Base-by-base conservation (phyloP, 2,113 vertebrate genomes). In the Ahaetulla prasina region DNA sequence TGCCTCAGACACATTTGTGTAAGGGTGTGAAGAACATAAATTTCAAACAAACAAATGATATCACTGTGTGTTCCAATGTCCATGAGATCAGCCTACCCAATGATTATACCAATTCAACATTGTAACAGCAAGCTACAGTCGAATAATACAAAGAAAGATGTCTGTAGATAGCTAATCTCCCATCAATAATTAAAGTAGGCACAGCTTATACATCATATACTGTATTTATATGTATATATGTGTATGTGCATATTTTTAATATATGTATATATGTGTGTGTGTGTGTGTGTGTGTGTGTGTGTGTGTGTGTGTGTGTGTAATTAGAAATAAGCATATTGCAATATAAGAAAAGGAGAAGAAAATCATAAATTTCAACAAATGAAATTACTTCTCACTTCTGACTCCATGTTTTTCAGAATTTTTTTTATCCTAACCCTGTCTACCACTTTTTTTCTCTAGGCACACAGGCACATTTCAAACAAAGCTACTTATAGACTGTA, bases 41-140 rank as follows among this genome's bases (percentile, higher is more conserved):
- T 68, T 50, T 63, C 39, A 30, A 43, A 85, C 45, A 53, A 57
- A 45, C 63, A 91, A 91, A 27, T 53, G 10, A 22, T 47, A 89
- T 94, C 85, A 63, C 22, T 80, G 23, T 39, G 20, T 87, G 88
- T 92, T 25, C 84, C 60, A 87, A 5, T 57, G 85, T 43, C 43
- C n/a, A 49, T 80, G 85, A 85, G 88, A 90, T 84, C 84, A 90
- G 87, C 50, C 50, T 90, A 87, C 43, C 90, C 50, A 89, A 90
- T 89, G 68, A 85, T 89, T 60, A 91, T 92, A 52, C 88, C 57
- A 94, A 92, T 90, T 50, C 57, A 55, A 55, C 90, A 85, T 84
- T 25, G 30, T 50, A 89, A 85, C 88, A 55, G 2, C 8, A 47
- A 53, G 43, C 88, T 50, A 90, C n/a, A 43, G 45, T 39, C 57